A percentile compares a stretch with the other conserved stretches of the same genome.
phyloP scores from a whole-genome alignment of 2,888 invertebrate genomes.

The Hemithea aestivaria region DNA sequence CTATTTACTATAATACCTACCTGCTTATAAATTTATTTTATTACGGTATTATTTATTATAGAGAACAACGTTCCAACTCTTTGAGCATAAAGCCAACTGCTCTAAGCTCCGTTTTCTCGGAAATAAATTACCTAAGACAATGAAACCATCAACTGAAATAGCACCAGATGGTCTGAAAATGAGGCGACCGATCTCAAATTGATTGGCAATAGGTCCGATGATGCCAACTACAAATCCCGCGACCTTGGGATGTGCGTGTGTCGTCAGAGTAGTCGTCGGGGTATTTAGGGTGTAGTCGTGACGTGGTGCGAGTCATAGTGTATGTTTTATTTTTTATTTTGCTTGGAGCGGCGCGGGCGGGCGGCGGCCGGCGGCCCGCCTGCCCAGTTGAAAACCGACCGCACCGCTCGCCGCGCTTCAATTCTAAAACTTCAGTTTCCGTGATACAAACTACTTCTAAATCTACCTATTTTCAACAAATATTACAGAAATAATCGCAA shows the following conservation, averaged over 20 bases:
- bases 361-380: slow-evolving; percentile 32
- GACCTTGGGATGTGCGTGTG: slow-evolving; percentile 19
- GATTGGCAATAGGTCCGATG: slow-evolving; percentile 8
- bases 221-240: slow-evolving; percentile 8
- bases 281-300: slow-evolving; percentile 22
- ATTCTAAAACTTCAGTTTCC: not conserved
- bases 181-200: slow-evolving; percentile 3
- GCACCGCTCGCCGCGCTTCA: too few relatives aligned
- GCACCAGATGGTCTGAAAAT: not conserved
- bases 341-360: slow-evolving; percentile 48
- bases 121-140: not conserved
- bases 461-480: not conserved
- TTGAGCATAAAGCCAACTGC: too few relatives aligned
- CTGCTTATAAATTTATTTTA: too few relatives aligned
- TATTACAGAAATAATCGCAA: too few relatives aligned
- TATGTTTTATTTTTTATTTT: slow-evolving; percentile 36
- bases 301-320: slow-evolving; percentile 27
- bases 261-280: slow-evolving; percentile 12
- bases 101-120: too few relatives aligned
- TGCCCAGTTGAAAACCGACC: too few relatives aligned
- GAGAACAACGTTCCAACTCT: too few relatives aligned
- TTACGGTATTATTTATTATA: too few relatives aligned
- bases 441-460: too few relatives aligned
- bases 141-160: not conserved
- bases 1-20: too few relatives aligned